Evolutionary conservation across 2,113 vertebrate genomes (phyloP).

Genomic region (Hystrix brachyura): DNA sequence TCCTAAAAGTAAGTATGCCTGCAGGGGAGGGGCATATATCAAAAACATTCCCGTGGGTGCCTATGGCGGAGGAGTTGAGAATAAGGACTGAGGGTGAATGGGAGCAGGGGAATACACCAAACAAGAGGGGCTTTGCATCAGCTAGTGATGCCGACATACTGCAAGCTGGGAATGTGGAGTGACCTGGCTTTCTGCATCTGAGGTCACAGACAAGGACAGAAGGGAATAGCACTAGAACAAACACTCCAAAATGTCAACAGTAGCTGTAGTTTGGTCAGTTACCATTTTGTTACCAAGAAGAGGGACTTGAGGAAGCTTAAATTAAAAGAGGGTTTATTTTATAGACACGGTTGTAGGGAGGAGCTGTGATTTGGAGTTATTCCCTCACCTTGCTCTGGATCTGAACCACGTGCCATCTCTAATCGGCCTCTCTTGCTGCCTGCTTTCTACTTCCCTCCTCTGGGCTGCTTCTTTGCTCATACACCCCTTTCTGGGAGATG

Average conservation of each 20-base stretch:
- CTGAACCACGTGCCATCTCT: background rate
- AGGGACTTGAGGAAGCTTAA: background rate
- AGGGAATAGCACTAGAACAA: background rate
- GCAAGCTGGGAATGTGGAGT: background rate
- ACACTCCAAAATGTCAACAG: background rate
- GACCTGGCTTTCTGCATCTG: background rate
- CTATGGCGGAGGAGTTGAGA: background rate
- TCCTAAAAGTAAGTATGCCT: background rate
- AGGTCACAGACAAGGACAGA: background rate
- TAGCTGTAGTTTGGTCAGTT: background rate
- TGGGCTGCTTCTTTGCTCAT: background rate
- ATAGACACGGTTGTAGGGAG: fast-evolving
- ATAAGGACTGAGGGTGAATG: background rate
- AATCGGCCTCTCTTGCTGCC: background rate
- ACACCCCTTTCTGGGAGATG: background rate
- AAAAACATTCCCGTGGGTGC: background rate
- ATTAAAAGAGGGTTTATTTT: background rate
- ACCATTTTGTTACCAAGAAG: background rate
- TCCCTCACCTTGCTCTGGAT: background rate
- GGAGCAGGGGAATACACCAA: background rate
- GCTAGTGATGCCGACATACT: background rate
- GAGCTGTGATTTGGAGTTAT: background rate
- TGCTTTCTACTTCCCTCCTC: background rate
- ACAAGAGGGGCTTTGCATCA: background rate
- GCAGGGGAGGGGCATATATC: background rate